Conservation (phyloP, 2,888 invertebrate species). For the Cremastinae sp. region DNA sequence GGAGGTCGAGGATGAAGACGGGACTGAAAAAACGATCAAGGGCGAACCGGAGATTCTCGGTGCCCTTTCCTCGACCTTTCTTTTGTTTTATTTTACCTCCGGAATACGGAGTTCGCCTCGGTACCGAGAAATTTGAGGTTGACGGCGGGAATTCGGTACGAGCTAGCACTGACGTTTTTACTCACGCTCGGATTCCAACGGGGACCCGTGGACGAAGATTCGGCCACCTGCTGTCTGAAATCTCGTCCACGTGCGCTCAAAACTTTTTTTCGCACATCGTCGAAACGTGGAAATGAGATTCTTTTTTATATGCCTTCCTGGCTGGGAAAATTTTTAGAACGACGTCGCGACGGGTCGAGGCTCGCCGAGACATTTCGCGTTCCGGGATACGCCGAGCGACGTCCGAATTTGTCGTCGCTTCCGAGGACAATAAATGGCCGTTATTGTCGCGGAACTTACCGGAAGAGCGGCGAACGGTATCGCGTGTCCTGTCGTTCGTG, state of each 20-base stretch:
- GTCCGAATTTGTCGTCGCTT: no score
- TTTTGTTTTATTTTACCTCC: constrained; percentile 2
- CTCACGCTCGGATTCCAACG: not conserved
- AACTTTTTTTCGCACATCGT: no score
- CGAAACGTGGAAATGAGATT: not conserved
- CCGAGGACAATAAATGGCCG: no score
- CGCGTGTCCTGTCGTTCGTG: constrained; percentile 5
- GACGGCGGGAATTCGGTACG: not conserved
- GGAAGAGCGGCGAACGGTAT: constrained; percentile 2
- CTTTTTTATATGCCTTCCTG: constrained; percentile 65
- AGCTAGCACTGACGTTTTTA: not conserved
- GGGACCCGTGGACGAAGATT: not conserved
- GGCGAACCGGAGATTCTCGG: constrained; percentile 41
- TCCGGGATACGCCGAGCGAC: no score
- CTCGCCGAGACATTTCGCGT: no score
- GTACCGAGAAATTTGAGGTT: no score
- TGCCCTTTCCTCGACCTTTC: constrained; percentile 17
- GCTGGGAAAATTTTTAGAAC: constrained; percentile 55
- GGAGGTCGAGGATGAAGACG: not conserved
- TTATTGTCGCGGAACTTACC: constrained; percentile 5
- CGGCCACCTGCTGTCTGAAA: not conserved
- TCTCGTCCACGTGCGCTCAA: not conserved
- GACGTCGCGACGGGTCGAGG: no score
- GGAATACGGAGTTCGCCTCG: no score
- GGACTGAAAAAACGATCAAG: constrained; percentile 31